A percentile compares a stretch with the other conserved stretches of the same genome.
These are phyloP conservation scores for Pocillopora meandrina DNA, from an alignment of 92 coral and sea anemone genomes.

Conservation along the genomic window DNA sequence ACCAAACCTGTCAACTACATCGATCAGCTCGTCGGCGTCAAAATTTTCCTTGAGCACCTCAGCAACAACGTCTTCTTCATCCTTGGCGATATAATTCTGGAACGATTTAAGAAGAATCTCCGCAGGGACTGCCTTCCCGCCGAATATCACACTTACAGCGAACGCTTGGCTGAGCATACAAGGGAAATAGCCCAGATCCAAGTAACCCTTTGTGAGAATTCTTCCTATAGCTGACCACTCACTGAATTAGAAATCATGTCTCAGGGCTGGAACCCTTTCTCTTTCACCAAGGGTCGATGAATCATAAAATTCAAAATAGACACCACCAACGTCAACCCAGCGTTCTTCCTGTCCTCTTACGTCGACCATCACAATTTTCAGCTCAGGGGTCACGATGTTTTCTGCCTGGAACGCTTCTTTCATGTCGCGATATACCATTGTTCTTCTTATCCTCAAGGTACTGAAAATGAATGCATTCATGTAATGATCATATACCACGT, in stretches of 20 bases:
- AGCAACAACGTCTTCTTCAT: conserved; percentile 27
- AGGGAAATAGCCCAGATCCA: conserved; percentile 44
- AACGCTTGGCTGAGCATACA: conserved; percentile 37
- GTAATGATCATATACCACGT: too few species aligned
- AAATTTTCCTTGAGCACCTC: conserved; percentile 34
- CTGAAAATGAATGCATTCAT: too few species aligned
- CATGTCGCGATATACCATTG: background rate
- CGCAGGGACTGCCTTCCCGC: conserved; percentile 4
- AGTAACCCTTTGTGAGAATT: conserved; percentile 40
- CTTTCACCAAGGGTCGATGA: conserved; percentile 40
- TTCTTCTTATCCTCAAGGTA: too few species aligned
- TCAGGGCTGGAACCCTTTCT: conserved; percentile 51
- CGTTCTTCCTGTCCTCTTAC: conserved; percentile 39
- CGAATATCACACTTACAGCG: conserved; percentile 21
- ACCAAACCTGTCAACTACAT: conserved; percentile 28
- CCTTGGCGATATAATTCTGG: conserved; percentile 26
- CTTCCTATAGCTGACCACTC: conserved; percentile 53
- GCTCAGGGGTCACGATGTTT: conserved; percentile 26
- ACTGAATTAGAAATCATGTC: conserved; percentile 42
- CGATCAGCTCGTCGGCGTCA: conserved; percentile 40
- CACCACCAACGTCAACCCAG: conserved; percentile 28
- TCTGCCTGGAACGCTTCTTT: conserved; percentile 17
- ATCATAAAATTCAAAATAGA: conserved; percentile 40
- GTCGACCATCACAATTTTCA: conserved; percentile 41
- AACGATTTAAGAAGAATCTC: conserved; percentile 19